Base-by-base conservation (phyloP, 2,113 vertebrate genomes). In the Rattus rattus region DNA sequence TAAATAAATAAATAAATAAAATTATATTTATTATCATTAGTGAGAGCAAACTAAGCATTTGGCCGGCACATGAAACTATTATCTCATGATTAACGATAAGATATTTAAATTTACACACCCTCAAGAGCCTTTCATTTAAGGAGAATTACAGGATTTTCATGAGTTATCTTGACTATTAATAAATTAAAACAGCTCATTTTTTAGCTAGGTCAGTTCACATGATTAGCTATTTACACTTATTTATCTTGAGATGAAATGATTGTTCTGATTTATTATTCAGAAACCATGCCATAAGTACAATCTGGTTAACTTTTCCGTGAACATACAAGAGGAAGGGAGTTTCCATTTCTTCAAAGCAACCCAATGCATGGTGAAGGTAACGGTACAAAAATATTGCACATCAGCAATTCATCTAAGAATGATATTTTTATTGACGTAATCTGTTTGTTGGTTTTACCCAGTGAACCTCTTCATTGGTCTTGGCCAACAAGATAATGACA, bases 131-230 rank as follows among this genome's bases (percentile, higher is more conserved):
- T 95, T 96, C 36, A 72, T 84, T 96, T 91, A 94, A 85, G 56
- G n/a, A 88, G 88, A 96, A 89, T 91, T 75, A 95, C 65, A 88
- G 33, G 52, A 52, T 92, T 97, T 95, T 96, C 24, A 11, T 90
- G 22, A 85, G 47, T 43, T 61, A 83, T 61, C 67, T 81, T 61
- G 28, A 80, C 70, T 84, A 90, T 92, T 94, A 92, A 92, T 79
- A 94, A 90, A 85, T 95, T 90, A 92, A 72, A 67, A 54, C 36
- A 95, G 28, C 6, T 24, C 14, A 54, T 77, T 47, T 88, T 94
- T 83, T 72, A 96, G 30, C 65, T 59, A 92, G 39, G 79, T 93
- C 36, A 90, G 26, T 90, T 92, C 56, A 19, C 36, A 80, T 90
- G 52, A 79, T 88, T 83, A 83, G 19, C 61, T 85, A 39, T 93